Evolutionary conservation across 2,797 vertebrate species (phyloP), one percentile per base, ranked within the genome.

Genomic region (Siniperca obscura): DNA sequence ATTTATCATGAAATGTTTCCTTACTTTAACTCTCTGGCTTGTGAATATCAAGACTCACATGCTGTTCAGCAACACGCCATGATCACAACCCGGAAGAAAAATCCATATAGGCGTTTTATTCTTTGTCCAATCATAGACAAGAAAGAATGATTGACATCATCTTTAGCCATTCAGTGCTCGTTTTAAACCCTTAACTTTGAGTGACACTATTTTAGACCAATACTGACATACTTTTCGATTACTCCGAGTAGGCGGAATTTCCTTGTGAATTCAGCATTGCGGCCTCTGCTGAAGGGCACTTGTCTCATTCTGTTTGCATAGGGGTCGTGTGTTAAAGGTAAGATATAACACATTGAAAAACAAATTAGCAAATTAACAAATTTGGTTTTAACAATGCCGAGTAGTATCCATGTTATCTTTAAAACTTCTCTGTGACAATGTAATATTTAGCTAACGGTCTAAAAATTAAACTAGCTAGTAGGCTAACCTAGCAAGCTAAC

Each of bases 201-300:
- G 12, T 81, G 90, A 85, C 85, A 21, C 11, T 0, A 0, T 0
- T 16, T 25, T 77, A 0, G 25, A 13, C 93, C 87, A 93, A 91
- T 94, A 57, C 3, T 0, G 0, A 78, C 22, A 56, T 22, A 57
- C 0, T 0, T 0, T 10, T 17, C 1, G 0, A 0, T 19, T 1
- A 0, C 0, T 0, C 0, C 0, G 0, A 25, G 59, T 46, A 34
- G 94, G 95, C 55, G 92, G 95, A 78, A 95, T 9, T 94, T 96
- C 95, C 95, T 62, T 0, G 4, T 0, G 2, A 2, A 2, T 52
- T 77, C 73, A 87, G 86, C 83, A 50, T 82, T 55, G 85, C 93
- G 93, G 93, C 87, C 81, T 93, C 88, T 85, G 67, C 83, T 95
- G 94, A 95, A 96, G 95, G 95, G 16, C 93, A 95, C 78, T 22